Evolutionary conservation across 1,140 invertebrate species (phyloP).

Genomic region (Pseudomyrmex cubaensis): DNA sequence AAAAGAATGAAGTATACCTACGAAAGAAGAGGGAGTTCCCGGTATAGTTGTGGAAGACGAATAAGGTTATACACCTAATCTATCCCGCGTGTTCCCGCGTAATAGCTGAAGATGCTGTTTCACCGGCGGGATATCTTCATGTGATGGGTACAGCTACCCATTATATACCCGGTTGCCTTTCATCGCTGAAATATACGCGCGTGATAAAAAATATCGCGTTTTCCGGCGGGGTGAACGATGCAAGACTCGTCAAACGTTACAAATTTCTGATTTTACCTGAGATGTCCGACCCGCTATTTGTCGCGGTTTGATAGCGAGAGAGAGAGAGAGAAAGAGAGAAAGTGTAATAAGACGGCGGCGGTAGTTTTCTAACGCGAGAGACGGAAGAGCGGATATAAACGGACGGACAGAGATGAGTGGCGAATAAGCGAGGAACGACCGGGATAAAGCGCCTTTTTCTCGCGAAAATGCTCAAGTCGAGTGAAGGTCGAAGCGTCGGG

Average conservation of each 20-base stretch:
- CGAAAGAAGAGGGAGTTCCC: constrained; percentile 39
- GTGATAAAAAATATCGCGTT: constrained; percentile 31
- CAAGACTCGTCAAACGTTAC: constrained; percentile 37
- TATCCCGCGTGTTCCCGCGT: constrained; percentile 46
- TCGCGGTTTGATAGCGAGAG: constrained; percentile 35
- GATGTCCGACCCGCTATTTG: constrained; percentile 28
- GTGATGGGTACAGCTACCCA: background rate
- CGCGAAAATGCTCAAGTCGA: constrained; percentile 34
- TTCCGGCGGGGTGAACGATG: constrained; percentile 12
- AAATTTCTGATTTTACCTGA: constrained; percentile 28
- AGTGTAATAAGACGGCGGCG: background rate
- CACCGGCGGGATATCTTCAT: constrained; percentile 41
- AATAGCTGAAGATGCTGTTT: constrained; percentile 50
- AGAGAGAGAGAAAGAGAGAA: background rate
- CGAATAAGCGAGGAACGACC: constrained; percentile 51
- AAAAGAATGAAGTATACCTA: background rate
- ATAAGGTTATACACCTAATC: constrained; percentile 55
- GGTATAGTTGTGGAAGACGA: constrained; percentile 50
- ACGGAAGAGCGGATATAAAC: constrained; percentile 7
- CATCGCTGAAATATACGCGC: background rate
- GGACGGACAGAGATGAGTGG: constrained; percentile 46
- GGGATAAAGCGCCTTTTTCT: constrained; percentile 16
- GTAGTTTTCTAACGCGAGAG: background rate
- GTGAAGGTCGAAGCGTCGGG: constrained; percentile 6
- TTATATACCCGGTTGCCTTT: background rate